phyloP scores from a whole-genome alignment of 2,113 vertebrate genomes.

The Anser cygnoides region DNA sequence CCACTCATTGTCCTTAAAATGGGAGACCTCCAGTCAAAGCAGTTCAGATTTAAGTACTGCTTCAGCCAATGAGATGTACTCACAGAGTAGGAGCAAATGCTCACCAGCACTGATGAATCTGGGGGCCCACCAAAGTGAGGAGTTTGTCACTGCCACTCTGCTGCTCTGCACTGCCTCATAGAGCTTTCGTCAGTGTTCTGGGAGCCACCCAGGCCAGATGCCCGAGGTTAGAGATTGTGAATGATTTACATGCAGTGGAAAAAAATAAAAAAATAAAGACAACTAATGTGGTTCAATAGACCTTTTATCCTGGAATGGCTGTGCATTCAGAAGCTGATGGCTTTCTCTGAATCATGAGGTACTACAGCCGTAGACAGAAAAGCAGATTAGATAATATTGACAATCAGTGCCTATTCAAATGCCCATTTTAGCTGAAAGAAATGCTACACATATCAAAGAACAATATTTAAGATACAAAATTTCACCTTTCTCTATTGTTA shows the following conservation, averaged over 20 bases:
- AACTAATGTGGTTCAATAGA: neutral
- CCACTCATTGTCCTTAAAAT: neutral
- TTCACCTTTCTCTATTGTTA: neutral
- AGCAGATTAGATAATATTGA: neutral
- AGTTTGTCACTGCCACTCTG: fast-evolving
- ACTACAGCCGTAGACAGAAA: neutral
- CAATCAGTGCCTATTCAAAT: conserved; percentile 5
- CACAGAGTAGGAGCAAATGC: neutral
- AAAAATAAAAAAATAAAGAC: neutral
- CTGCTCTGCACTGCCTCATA: fast-evolving
- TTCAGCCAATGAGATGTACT: neutral
- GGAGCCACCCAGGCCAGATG: neutral
- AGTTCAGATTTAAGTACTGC: neutral
- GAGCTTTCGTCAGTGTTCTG: neutral
- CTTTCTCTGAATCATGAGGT: neutral
- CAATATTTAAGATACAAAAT: conserved; percentile 16
- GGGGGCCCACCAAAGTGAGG: neutral
- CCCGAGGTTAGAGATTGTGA: neutral
- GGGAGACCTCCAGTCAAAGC: neutral
- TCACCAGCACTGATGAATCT: fast-evolving
- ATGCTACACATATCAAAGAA: neutral
- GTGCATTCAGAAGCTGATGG: neutral
- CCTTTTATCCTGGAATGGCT: neutral
- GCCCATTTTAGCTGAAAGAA: conserved; percentile 1
- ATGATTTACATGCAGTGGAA: neutral